Percentiles rank a stretch among this genome's conserved stretches.
phyloP scores from a whole-genome alignment of 2,888 invertebrate species.

The Orthosia cruda region DNA sequence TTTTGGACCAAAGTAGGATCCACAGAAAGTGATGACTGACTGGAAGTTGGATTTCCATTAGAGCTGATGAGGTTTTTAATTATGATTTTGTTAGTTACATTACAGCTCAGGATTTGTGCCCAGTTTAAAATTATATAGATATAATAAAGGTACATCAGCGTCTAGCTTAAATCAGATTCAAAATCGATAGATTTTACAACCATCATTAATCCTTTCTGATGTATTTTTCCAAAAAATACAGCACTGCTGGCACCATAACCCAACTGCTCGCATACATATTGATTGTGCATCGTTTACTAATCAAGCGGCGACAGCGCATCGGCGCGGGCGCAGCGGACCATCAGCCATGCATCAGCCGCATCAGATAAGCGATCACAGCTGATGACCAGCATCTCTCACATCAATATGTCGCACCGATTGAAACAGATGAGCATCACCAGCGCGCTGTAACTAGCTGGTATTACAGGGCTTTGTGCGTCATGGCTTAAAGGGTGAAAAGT shows the following conservation, averaged over 20 bases:
- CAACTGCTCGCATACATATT: constrained; percentile 21
- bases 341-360: constrained; percentile 7
- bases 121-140: neutral
- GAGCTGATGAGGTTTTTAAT: neutral
- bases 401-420: constrained; percentile 24
- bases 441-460: neutral
- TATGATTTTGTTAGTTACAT: neutral
- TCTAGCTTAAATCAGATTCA: neutral
- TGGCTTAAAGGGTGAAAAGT: neutral
- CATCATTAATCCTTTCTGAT: too few relatives aligned
- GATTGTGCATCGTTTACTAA: constrained; percentile 45
- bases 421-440: constrained; percentile 41
- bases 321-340: constrained; percentile 28
- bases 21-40: too few relatives aligned
- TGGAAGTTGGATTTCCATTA: neutral
- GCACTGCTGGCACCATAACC: neutral
- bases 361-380: constrained; percentile 50
- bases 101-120: neutral
- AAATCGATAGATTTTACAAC: neutral
- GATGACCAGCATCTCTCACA: constrained; percentile 24
- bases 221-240: too few relatives aligned
- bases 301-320: constrained; percentile 16
- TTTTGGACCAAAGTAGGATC: too few relatives aligned
- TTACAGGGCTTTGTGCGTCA: neutral
- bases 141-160: neutral